Conservation (phyloP, 2,888 invertebrate genomes). For the Scaptomyza parva region DNA sequence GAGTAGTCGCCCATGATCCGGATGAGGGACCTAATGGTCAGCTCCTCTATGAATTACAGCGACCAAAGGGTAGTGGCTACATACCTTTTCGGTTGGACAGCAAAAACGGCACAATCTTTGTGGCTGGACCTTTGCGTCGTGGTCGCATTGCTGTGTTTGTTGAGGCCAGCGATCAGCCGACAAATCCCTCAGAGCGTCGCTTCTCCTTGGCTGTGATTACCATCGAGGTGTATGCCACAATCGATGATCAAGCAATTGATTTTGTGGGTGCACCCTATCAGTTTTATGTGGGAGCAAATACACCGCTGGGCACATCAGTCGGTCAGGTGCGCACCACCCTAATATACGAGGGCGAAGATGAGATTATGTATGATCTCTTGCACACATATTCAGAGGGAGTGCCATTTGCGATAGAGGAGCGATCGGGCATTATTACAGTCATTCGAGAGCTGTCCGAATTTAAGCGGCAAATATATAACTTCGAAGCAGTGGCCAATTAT, state of each 20-base stretch:
- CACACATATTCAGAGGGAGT: slow-evolving; percentile 96
- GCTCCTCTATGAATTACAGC: slow-evolving; percentile 90
- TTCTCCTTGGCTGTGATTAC: slow-evolving; percentile 94
- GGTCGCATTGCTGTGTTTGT: slow-evolving; percentile 93
- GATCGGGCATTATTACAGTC: slow-evolving; percentile 94
- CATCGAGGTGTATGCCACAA: slow-evolving; percentile 88
- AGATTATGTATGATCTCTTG: slow-evolving; percentile 90
- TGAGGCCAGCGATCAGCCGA: slow-evolving; percentile 92
- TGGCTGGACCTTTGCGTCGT: slow-evolving; percentile 88
- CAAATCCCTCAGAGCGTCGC: slow-evolving; percentile 92
- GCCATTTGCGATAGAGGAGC: slow-evolving; percentile 96
- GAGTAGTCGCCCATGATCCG: slow-evolving; percentile 92
- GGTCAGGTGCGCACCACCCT: slow-evolving; percentile 93
- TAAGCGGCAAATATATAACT: slow-evolving; percentile 89
- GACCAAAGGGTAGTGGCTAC: slow-evolving; percentile 88
- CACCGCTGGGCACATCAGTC: slow-evolving; percentile 93
- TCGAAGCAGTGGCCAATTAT: slow-evolving; percentile 91
- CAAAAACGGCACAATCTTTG: slow-evolving; percentile 89
- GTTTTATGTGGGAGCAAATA: slow-evolving; percentile 95
- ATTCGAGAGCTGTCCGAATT: slow-evolving; percentile 90
- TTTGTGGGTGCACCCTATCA: slow-evolving; percentile 94
- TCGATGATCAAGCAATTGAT: slow-evolving; percentile 87
- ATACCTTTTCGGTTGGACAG: slow-evolving; percentile 90
- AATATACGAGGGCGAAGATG: slow-evolving; percentile 88
- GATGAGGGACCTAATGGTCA: slow-evolving; percentile 90